A percentile compares a stretch with the other conserved stretches of the same genome.
Evolutionary conservation across 2,113 vertebrate genomes (phyloP).

Genomic region (Hemiprocne comata): DNA sequence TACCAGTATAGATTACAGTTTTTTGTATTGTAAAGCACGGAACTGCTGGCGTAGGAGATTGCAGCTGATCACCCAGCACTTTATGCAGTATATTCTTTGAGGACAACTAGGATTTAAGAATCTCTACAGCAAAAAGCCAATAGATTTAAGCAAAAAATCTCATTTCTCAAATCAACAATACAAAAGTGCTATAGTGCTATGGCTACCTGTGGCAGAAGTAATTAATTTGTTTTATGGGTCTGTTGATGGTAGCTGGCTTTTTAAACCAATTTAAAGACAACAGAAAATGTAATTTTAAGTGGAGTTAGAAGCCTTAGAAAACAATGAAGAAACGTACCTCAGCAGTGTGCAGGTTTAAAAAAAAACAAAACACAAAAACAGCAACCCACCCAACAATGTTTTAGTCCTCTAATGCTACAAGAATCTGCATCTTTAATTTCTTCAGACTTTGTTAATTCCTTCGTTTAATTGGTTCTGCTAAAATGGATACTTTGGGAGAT

Average conservation of each 20-base stretch:
- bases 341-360: background rate
- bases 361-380: background rate
- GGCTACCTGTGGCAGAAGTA: background rate
- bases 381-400: background rate
- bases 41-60: background rate
- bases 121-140: background rate
- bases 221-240: background rate
- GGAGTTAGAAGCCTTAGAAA: background rate
- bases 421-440: background rate
- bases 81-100: background rate
- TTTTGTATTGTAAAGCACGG: background rate
- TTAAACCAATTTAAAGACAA: background rate
- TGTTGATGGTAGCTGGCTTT: background rate
- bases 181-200: background rate
- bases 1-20: background rate
- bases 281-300: background rate
- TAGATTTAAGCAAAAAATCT: background rate
- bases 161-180: background rate
- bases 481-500: background rate
- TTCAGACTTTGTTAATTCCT: background rate
- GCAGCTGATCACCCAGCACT: background rate
- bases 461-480: background rate
- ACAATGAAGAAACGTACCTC: background rate
- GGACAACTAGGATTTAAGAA: background rate
- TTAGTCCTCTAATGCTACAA: background rate